A percentile compares a stretch with the other conserved stretches of the same genome.
Conservation (phyloP, 2,888 invertebrate species). For the Parnassius glacialis region DNA sequence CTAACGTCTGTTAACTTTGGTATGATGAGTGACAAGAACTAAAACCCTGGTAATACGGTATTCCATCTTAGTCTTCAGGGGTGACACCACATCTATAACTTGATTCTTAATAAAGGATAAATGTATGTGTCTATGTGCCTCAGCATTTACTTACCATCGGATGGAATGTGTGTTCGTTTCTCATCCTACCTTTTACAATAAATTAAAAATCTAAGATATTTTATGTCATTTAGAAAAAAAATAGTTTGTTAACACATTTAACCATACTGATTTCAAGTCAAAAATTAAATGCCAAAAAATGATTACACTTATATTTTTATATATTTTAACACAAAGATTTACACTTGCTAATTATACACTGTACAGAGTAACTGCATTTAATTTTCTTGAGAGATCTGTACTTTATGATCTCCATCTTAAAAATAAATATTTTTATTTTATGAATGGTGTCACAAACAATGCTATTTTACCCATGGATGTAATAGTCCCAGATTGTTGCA, state of each 20-base stretch:
- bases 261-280: constrained; percentile 33
- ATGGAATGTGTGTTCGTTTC: no score
- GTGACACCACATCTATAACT: no score
- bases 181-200: no score
- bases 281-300: neutral
- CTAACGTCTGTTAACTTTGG: no score
- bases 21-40: no score
- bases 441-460: constrained; percentile 64
- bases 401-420: constrained; percentile 46
- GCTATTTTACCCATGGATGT: constrained; percentile 61
- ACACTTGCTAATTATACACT: constrained; percentile 38
- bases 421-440: constrained; percentile 44
- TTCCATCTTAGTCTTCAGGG: no score
- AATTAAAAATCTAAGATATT: no score
- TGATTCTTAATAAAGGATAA: no score
- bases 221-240: neutral
- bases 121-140: no score
- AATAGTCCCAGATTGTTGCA: constrained; percentile 42
- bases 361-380: constrained; percentile 62
- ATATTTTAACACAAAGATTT: constrained; percentile 16
- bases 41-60: no score
- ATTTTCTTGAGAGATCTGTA: constrained; percentile 49
- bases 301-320: constrained; percentile 26
- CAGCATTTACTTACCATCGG: no score
- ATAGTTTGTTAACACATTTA: constrained; percentile 21